A percentile compares a stretch with the other conserved stretches of the same genome.
Conservation (phyloP, 2,113 vertebrate genomes). For the Halcyon senegalensis region DNA sequence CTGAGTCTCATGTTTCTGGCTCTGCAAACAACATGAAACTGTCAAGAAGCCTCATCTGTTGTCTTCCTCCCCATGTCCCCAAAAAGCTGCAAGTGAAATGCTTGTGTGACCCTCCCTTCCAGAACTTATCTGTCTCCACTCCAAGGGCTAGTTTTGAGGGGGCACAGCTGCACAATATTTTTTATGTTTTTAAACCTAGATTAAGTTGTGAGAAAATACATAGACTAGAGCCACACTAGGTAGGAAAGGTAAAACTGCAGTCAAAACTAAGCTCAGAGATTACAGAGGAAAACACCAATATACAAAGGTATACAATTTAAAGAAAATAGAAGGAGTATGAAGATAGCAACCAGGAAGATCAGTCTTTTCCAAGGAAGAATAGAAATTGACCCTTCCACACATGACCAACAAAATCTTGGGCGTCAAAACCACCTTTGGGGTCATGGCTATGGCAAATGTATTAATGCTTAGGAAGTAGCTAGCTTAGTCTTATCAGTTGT, state of each 20-base stretch:
- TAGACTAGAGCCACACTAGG: neutral
- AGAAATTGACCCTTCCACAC: neutral
- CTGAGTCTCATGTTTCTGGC: neutral
- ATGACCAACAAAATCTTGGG: neutral
- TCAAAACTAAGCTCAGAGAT: neutral
- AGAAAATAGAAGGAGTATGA: neutral
- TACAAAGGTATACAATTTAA: neutral
- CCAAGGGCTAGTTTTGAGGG: neutral
- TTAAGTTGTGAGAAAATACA: neutral
- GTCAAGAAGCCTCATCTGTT: neutral
- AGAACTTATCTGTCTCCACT: neutral
- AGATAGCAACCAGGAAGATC: neutral
- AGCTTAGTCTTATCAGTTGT: neutral
- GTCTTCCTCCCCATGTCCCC: fast-evolving
- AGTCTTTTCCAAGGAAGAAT: neutral
- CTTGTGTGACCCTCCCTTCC: neutral
- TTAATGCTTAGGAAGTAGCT: neutral
- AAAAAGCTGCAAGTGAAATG: neutral
- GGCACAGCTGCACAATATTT: fast-evolving
- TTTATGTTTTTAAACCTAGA: neutral
- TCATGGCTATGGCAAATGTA: fast-evolving
- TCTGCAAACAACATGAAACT: neutral
- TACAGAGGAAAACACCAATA: neutral
- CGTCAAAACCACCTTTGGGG: neutral
- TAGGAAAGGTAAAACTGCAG: neutral